Evolutionary conservation across 2,797 vertebrate genomes (phyloP).

Genomic region (Falco peregrinus): DNA sequence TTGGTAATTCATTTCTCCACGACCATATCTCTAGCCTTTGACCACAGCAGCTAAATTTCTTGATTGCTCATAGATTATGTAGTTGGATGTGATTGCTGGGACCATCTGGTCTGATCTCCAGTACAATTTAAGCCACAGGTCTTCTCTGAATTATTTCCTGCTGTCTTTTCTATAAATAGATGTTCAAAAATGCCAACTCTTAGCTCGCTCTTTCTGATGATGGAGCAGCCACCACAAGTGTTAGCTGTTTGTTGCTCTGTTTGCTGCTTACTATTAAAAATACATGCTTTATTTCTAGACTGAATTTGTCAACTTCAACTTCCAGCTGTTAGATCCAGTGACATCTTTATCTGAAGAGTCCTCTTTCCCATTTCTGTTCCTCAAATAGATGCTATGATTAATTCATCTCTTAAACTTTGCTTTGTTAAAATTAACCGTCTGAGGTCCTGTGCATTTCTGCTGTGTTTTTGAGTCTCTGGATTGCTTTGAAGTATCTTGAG

Average conservation of each 20-base stretch:
- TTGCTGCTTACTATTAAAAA: conserved; percentile 58
- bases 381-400: conserved; percentile 49
- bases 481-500: background rate
- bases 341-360: conserved; percentile 44
- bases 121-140: conserved; percentile 21
- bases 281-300: conserved; percentile 51
- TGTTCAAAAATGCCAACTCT: conserved; percentile 37
- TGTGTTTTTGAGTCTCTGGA: background rate
- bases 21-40: background rate
- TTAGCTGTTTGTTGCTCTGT: conserved; percentile 10
- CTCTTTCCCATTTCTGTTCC: conserved; percentile 43
- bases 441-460: background rate
- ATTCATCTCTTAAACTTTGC: background rate
- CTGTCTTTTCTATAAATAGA: conserved; percentile 48
- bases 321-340: conserved; percentile 60
- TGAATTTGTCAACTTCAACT: conserved; percentile 38
- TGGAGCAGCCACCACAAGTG: conserved; percentile 13
- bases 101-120: conserved; percentile 45
- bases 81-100: conserved; percentile 19
- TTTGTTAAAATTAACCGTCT: conserved; percentile 2
- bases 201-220: background rate
- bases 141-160: conserved; percentile 57
- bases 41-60: background rate
- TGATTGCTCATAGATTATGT: conserved; percentile 19
- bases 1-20: background rate